Percentiles rank a stretch among this genome's conserved stretches.
These are phyloP conservation scores for Macheiramphus alcinus DNA, from an alignment of 2,113 vertebrate species.

Conservation along the genomic window DNA sequence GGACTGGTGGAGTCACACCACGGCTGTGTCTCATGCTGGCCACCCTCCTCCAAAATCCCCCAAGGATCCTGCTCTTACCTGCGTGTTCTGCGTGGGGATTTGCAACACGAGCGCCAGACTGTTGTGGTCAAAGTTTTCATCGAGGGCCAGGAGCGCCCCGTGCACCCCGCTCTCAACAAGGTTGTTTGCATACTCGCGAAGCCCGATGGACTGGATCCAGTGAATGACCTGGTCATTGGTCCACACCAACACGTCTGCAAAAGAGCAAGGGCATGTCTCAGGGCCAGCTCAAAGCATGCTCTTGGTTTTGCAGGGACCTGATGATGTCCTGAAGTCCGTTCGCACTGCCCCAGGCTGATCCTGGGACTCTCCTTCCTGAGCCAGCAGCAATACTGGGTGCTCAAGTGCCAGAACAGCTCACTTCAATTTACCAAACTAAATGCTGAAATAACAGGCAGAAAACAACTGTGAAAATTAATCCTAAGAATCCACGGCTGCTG, in stretches of 20 bases:
- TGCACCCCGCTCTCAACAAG: conserved; percentile 90
- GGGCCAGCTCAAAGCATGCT: background rate
- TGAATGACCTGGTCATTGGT: conserved; percentile 95
- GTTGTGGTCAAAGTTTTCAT: conserved; percentile 95
- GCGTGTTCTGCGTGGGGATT: conserved; percentile 96
- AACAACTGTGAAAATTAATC: conserved; percentile 6
- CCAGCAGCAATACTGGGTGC: background rate
- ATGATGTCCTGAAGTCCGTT: background rate
- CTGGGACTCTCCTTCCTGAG: background rate
- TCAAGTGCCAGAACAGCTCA: background rate
- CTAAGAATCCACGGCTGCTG: background rate
- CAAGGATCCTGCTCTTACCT: conserved; percentile 71
- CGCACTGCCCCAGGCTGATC: background rate
- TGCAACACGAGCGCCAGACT: conserved; percentile 92
- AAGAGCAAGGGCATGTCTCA: background rate
- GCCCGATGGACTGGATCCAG: conserved; percentile 92
- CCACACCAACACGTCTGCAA: conserved; percentile 91
- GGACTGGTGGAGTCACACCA: background rate
- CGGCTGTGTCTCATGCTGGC: rapidly evolving
- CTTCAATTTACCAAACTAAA: background rate
- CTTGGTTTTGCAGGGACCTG: background rate
- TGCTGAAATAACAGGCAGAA: background rate
- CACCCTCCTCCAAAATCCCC: background rate
- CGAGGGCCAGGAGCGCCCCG: conserved; percentile 86
- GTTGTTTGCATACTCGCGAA: conserved; percentile 90